Evolutionary conservation across 1,140 invertebrate genomes (phyloP).

Genomic region (Brachionus paranguensis): DNA sequence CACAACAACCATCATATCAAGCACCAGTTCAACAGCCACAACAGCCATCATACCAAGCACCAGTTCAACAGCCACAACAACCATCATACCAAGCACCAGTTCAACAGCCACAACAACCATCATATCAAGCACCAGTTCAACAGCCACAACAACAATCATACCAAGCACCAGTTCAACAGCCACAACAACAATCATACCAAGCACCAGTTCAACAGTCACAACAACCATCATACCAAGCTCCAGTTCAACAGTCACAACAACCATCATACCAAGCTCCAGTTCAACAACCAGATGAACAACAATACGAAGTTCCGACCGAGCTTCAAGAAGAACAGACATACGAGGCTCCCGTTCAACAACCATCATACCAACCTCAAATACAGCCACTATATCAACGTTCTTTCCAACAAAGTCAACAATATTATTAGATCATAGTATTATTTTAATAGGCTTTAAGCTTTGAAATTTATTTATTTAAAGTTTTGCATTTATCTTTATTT

Average conservation of each 20-base stretch:
- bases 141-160: background rate
- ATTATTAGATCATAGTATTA: background rate
- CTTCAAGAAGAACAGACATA: background rate
- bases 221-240: background rate
- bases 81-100: background rate
- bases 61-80: background rate
- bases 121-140: background rate
- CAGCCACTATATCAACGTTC: background rate
- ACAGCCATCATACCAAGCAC: background rate
- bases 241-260: background rate
- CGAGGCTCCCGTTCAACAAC: too few species aligned
- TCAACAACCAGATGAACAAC: background rate
- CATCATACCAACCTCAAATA: too few species aligned
- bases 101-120: background rate
- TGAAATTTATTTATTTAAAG: background rate
- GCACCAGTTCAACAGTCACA: background rate
- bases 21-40: constrained; percentile 10
- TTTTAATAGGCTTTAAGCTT: background rate
- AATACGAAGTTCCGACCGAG: background rate
- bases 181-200: background rate
- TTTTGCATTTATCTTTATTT: background rate
- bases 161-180: background rate
- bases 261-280: background rate
- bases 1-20: background rate
- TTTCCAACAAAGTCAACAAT: background rate